Base-by-base conservation (phyloP, 2,113 vertebrate genomes). In the Hydrolagus affinis region DNA sequence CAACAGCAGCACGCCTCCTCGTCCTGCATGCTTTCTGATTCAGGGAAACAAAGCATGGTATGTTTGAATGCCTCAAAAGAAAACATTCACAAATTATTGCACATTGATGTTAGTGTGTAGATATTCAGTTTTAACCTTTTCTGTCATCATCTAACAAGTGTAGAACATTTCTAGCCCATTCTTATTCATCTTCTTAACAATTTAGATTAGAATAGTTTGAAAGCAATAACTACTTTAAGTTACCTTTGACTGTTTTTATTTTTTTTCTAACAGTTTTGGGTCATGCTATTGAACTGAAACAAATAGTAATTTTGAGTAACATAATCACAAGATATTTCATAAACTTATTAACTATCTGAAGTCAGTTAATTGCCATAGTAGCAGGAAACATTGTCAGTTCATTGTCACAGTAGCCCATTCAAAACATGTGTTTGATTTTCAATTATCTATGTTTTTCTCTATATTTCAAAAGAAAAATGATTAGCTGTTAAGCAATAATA, bases 31-130 rank as follows among this genome's bases (percentile, higher is more conserved):
- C 0, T 92, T 91, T 88, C 77, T 87, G 92, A 91, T 89, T 92
- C 92, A 76, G 89, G 68, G n/a, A 68, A 78, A 15, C 89, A 89
- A 0, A 89, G 89, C 90, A 91, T 91, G 94, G 92, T 95, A 93
- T 85, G 93, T 93, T 83, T 68, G 12, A 83, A 83, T 32, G 28
- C 15, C 19, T 11, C 15, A 17, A 11, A 57, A 19, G 14, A 10
- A 14, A 68, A 21, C 60, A 78, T 80, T 80, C 11, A 30, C 15
- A 12, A 15, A 62, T 25, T 1, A 78, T 21, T 78, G 15, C 17
- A 30, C 56, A 19, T 57, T 75, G 73, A 9, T 19, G 66, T 32
- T 32, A 83, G 8, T 80, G 60, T 80, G 77, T 21, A 32, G 78
- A 66, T 19, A 75, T 75, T 72, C 17, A 56, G 19, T 19, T 21